Base-by-base conservation (phyloP, 1,140 invertebrate genomes). In the Drosophila albomicans region DNA sequence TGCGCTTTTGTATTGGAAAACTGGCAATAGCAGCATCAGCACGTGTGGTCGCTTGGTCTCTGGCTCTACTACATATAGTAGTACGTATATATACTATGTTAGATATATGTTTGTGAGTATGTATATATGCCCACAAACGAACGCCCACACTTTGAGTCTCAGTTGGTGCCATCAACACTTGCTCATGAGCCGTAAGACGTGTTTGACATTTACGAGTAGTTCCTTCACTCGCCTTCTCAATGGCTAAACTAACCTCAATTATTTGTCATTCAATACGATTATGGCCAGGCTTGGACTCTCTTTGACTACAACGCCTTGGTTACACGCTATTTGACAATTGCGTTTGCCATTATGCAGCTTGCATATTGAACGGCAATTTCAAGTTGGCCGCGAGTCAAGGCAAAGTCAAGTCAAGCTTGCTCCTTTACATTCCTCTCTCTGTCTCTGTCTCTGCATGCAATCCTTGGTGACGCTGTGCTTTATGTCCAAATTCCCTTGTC, bases 261-360 rank as follows among this genome's bases (percentile, higher is more conserved):
- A 87, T 87, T 87, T 88, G 84, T 88, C 84, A 84, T 88, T 84
- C 84, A 88, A 88, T 87, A 84, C 79, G 84, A 87, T 87, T 87
- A 87, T 88, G 69, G 76, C 35, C 35, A 32, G 30, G 45, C 73
- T 52, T 41, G 38, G 38, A 16, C 32, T 8, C 62, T 61, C 46
- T 41, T 51, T 54, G 15, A 61, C 66, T 75, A 62, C 58, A 8
- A 10, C 20, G 38, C 48, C 45, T 45, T 73, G 56, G 58, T 66
- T 69, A 49, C 73, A 38, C 63, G 51, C 41, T 57, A 72, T 66
- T 81, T 85, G 79, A 70, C 81, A 78, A 69, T 68, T 79, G 66
- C 76, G 61, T 70, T 78, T 54, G 59, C 43, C 54, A 72, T 65
- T 72, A 63, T 78, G 70, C 66, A 71, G 70, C 65, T 46, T 85